Percentiles rank a stretch among this genome's conserved stretches.
These are phyloP conservation scores for Pangasius djambal DNA, from an alignment of 2,797 vertebrate species.

Conservation along the genomic window DNA sequence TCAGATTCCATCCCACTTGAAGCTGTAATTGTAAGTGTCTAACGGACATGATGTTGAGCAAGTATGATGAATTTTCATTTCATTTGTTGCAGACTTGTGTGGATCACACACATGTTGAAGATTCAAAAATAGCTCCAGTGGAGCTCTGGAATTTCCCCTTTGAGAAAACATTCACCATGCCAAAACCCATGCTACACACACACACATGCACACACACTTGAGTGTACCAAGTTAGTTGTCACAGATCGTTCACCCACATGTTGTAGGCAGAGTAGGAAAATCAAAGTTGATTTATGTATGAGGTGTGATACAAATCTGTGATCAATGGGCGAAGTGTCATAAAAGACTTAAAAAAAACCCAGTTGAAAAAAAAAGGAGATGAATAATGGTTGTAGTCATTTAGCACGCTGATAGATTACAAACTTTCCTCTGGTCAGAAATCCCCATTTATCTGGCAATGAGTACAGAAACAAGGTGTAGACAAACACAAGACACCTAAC, in stretches of 20 bases:
- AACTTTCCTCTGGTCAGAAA: slow-evolving; percentile 34
- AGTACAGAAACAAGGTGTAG: slow-evolving; percentile 22
- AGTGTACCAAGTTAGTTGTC: slow-evolving; percentile 11
- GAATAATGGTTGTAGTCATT: slow-evolving; percentile 26
- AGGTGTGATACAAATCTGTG: neutral
- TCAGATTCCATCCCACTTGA: neutral
- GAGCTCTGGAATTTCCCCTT: slow-evolving; percentile 48
- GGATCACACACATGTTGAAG: slow-evolving; percentile 45
- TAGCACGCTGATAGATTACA: slow-evolving; percentile 1
- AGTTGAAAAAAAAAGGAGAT: neutral
- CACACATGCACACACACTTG: slow-evolving; percentile 11
- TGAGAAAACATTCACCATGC: slow-evolving; percentile 33
- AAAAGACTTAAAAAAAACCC: neutral
- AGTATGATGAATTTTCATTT: slow-evolving; percentile 16
- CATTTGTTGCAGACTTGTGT: slow-evolving; percentile 27
- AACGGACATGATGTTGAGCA: neutral
- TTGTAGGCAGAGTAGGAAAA: neutral
- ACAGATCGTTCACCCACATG: slow-evolving; percentile 39
- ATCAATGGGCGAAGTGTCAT: neutral
- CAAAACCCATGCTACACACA: slow-evolving; percentile 36
- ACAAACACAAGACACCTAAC: neutral
- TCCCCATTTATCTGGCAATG: slow-evolving; percentile 39
- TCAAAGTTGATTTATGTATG: neutral
- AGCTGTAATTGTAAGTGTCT: neutral
- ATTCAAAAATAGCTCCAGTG: slow-evolving; percentile 43